These are phyloP conservation scores for Scyliorhinus canicula DNA, from an alignment of 2,797 vertebrate species.

Conservation along the genomic window DNA sequence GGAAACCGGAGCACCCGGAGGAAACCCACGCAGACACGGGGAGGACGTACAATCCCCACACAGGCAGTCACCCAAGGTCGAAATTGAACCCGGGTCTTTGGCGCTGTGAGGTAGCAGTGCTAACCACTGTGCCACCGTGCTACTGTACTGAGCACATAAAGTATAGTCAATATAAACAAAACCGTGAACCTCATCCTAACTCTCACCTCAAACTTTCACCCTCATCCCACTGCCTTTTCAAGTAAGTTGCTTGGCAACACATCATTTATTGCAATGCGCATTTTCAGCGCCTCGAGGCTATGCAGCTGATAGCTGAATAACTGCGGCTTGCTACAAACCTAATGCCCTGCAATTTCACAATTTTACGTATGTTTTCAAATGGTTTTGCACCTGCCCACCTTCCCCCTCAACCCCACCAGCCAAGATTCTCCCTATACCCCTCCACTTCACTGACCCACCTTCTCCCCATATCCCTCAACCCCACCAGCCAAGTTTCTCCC, in stretches of 20 bases:
- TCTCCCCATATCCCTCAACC: background rate
- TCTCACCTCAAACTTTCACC: background rate
- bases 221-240: background rate
- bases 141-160: background rate
- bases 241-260: background rate
- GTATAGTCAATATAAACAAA: background rate
- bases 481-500: too few relatives aligned
- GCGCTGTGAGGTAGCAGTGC: too few relatives aligned
- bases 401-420: too few relatives aligned
- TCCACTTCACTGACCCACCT: too few relatives aligned
- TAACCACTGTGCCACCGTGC: too few relatives aligned
- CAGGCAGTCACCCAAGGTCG: too few relatives aligned
- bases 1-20: too few relatives aligned
- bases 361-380: background rate
- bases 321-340: background rate
- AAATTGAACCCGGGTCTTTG: too few relatives aligned
- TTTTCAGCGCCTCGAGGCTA: background rate
- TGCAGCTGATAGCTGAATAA: background rate
- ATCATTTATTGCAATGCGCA: background rate
- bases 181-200: background rate
- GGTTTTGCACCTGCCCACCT: background rate
- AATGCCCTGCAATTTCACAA: background rate
- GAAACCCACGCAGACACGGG: too few relatives aligned
- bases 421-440: background rate
- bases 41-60: too few relatives aligned